Evolutionary conservation across 2,888 invertebrate genomes (phyloP), one percentile per base, ranked within the genome.

Genomic region (Hartigia nigra): DNA sequence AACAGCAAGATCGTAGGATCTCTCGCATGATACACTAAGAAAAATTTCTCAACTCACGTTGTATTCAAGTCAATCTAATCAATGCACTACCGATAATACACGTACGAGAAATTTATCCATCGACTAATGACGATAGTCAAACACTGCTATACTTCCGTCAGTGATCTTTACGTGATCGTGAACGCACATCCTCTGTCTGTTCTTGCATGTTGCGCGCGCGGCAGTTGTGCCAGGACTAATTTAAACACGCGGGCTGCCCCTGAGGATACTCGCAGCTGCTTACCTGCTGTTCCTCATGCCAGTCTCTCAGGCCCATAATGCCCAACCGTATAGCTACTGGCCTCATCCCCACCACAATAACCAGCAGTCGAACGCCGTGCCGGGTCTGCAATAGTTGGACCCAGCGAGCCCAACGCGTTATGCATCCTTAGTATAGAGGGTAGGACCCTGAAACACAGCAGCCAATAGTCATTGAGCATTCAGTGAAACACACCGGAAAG

Each of bases 151-250:
- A 72, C 32, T 34, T 31, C 32, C 72, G 32, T 31, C 31, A 72
- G 34, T 72, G 72, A 72, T 72, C 72, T 34, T 72, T 34, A 32
- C 72, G 72, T 31, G 72, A 32, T 72, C 72, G 72, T 12, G 72
- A 32, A 72, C 72, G 34, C 31, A 34, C 72, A 72, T 72, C 72
- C 32, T 72, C 72, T 34, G 32, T 34, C 32, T 34, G 72, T 72
- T 72, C 72, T 31, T 72, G 80, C 88, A 87, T 89, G 91, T 88
- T 91, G 86, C 88, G 82, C 87, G 88, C 84, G 86, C 90, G 90
- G 88, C 89, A 90, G 91, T 91, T 91, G 90, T 85, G 90, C 88
- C 90, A 89, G 90, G 89, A 91, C 91, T 91, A 90, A 91, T 91
- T 90, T 87, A 85, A 88, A 86, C 88, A 88, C 86, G 87, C 86